Evolutionary conservation across 1,140 invertebrate genomes (phyloP).

Genomic region (Drosophila sturtevanti): DNA sequence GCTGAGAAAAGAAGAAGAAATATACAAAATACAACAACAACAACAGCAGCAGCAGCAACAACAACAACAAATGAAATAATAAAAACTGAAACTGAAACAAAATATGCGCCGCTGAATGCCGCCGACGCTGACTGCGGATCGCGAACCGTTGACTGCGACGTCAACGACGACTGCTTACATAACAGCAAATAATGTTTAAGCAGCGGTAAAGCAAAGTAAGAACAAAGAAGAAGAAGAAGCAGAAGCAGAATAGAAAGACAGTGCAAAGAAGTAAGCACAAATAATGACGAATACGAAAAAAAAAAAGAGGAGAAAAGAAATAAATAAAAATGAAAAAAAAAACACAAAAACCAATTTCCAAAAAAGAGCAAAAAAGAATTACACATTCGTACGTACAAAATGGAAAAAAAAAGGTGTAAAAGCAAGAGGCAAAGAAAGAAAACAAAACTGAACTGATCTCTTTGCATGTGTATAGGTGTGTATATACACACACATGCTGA

Average conservation of each 20-base stretch:
- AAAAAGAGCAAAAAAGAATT: conserved; percentile 52
- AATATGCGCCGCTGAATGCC: conserved; percentile 52
- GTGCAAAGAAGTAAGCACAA: conserved; percentile 59
- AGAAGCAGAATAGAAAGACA: conserved; percentile 11
- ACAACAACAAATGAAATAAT: no score
- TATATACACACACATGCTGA: no score
- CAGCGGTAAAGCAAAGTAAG: conserved; percentile 74
- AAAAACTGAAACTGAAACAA: conserved; percentile 59
- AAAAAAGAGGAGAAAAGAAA: conserved; percentile 21
- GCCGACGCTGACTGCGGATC: conserved; percentile 16
- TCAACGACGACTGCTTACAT: conserved; percentile 64
- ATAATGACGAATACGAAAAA: conserved; percentile 75
- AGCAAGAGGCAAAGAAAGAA: conserved; percentile 39
- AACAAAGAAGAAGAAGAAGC: conserved; percentile 7
- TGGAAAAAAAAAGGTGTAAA: conserved; percentile 70
- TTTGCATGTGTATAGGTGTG: not conserved
- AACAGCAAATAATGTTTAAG: conserved; percentile 80
- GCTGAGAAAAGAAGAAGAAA: conserved; percentile 21
- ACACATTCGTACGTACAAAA: conserved; percentile 48
- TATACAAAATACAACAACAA: conserved; percentile 25
- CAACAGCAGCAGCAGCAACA: conserved; percentile 32
- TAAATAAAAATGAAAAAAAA: conserved; percentile 9
- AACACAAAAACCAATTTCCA: conserved; percentile 23
- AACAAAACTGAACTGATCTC: conserved; percentile 39
- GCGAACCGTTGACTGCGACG: not conserved